Conservation (phyloP, 2,888 invertebrate genomes). For the Herminia tarsipennalis region DNA sequence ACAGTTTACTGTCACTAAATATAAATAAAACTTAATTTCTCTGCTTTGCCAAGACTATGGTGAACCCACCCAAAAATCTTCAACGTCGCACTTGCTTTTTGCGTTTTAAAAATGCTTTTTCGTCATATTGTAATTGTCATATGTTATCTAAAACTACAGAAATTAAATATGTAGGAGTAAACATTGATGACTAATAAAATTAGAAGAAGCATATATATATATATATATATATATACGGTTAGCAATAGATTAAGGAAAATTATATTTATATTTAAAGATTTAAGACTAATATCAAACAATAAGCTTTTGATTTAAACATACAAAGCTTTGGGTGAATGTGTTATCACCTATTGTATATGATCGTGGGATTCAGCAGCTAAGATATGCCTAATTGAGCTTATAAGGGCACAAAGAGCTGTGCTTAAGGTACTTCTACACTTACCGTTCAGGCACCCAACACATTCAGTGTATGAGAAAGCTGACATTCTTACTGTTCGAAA, state of each 20-base stretch:
- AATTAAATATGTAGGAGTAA: constrained; percentile 3
- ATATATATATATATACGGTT: too few relatives aligned
- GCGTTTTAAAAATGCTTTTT: neutral
- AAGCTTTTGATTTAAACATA: too few relatives aligned
- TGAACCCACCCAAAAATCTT: neutral
- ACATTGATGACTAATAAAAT: neutral
- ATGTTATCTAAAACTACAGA: neutral
- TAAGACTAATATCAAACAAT: neutral
- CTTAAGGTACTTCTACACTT: too few relatives aligned
- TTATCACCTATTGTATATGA: too few relatives aligned
- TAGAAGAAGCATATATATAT: constrained; percentile 8
- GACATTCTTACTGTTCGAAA: too few relatives aligned
- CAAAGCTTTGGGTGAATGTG: too few relatives aligned
- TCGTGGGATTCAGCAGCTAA: too few relatives aligned
- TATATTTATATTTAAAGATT: constrained; percentile 3
- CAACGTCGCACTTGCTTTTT: neutral
- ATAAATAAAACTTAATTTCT: constrained; percentile 3
- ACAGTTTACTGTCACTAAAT: constrained; percentile 5
- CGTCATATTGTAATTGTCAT: neutral
- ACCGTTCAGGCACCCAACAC: too few relatives aligned
- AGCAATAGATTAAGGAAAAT: constrained; percentile 1
- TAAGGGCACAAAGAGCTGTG: too few relatives aligned
- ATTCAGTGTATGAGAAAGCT: too few relatives aligned
- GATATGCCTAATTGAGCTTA: too few relatives aligned
- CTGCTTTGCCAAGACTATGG: neutral